phyloP scores from a whole-genome alignment of 2,113 vertebrate species.

The Takifugu flavidus region DNA sequence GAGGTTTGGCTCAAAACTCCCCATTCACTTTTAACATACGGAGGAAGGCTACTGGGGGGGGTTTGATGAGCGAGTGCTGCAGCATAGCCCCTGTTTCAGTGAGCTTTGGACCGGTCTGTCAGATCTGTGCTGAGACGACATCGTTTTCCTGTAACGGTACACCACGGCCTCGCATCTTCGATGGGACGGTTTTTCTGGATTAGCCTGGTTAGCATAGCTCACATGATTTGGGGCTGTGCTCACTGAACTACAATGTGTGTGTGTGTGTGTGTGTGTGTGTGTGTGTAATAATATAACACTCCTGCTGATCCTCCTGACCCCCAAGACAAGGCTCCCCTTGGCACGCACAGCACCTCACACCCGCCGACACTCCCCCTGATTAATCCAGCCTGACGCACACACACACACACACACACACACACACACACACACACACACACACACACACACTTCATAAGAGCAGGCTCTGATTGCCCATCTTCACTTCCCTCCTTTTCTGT shows the following conservation, averaged over 20 bases:
- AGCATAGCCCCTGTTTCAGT: background rate
- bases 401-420: slow-evolving; percentile 9
- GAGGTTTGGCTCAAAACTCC: no score
- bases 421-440: background rate
- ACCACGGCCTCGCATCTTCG: no score
- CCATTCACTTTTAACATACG: no score
- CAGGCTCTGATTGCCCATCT: slow-evolving; percentile 43
- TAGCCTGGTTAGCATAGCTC: slow-evolving; percentile 14
- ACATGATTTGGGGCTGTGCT: slow-evolving; percentile 78
- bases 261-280: slow-evolving; percentile 10
- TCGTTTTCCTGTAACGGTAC: no score
- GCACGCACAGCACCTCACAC: slow-evolving; percentile 38
- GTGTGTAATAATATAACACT: slow-evolving; percentile 34
- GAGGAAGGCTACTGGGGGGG: no score
- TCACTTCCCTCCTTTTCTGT: slow-evolving; percentile 37
- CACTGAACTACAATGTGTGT: slow-evolving; percentile 64
- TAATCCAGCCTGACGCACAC: slow-evolving; percentile 3
- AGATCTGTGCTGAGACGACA: no score
- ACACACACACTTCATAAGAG: slow-evolving; percentile 36
- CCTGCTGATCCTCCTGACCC: slow-evolving; percentile 65
- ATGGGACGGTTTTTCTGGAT: no score
- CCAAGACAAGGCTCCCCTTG: slow-evolving; percentile 39
- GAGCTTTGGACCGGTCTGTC: no score
- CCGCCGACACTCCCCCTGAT: slow-evolving; percentile 7
- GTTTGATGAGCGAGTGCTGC: slow-evolving; percentile 16